phyloP scores from a whole-genome alignment of 2,797 vertebrate genomes.

The Sardinella longiceps region DNA sequence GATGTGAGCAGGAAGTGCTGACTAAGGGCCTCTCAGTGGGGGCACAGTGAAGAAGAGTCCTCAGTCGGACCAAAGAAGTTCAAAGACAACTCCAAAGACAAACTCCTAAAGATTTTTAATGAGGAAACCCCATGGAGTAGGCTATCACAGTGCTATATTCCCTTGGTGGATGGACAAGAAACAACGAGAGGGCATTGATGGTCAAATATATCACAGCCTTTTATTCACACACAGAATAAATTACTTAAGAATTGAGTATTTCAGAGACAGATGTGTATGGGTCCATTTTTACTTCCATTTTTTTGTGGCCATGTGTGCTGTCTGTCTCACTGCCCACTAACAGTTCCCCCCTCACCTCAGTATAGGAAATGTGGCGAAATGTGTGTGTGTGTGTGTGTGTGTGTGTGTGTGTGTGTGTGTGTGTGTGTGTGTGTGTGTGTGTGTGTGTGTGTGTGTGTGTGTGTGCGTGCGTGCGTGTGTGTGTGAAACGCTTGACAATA shows the following conservation, averaged over 20 bases:
- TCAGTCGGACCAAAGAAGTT: slow-evolving; percentile 17
- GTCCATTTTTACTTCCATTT: background rate
- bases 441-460: too few relatives aligned
- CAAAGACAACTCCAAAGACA: slow-evolving; percentile 27
- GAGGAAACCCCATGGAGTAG: slow-evolving; percentile 12
- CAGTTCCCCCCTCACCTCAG: background rate
- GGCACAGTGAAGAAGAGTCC: slow-evolving; percentile 7
- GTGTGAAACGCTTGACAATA: too few relatives aligned
- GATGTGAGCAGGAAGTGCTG: slow-evolving; percentile 21
- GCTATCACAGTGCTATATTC: slow-evolving; percentile 5
- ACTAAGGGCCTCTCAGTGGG: slow-evolving; percentile 23
- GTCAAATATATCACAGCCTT: background rate
- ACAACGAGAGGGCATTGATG: background rate
- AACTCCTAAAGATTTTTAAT: slow-evolving; percentile 23
- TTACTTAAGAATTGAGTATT: background rate
- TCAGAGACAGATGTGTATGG: background rate
- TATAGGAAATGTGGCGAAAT: slow-evolving; percentile 1
- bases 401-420: background rate
- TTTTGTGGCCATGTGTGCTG: background rate
- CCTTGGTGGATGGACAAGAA: background rate
- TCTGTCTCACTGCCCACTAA: too few relatives aligned
- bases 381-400: background rate
- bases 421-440: background rate
- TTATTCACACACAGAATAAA: slow-evolving; percentile 1
- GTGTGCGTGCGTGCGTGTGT: background rate